These are phyloP conservation scores for Columbina picui DNA, from an alignment of 2,113 vertebrate genomes.

Conservation along the genomic window DNA sequence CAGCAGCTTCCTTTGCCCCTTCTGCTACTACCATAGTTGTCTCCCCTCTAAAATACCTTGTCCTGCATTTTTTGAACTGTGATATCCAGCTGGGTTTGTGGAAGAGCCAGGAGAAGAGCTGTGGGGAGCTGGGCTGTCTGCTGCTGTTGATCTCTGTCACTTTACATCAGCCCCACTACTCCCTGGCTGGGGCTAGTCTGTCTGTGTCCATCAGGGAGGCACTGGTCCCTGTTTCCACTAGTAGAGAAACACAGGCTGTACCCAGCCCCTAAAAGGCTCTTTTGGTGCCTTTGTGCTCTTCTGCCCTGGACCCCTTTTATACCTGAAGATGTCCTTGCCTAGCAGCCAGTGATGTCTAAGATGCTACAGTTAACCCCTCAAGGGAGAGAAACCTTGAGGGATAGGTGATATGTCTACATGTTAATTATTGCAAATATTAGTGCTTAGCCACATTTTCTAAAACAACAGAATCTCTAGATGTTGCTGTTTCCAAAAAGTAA, in stretches of 20 bases:
- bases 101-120: background rate
- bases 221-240: background rate
- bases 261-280: background rate
- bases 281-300: background rate
- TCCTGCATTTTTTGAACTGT: background rate
- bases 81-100: background rate
- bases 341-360: background rate
- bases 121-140: background rate
- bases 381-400: background rate
- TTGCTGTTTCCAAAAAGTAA: background rate
- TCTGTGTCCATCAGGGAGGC: background rate
- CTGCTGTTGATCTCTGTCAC: background rate
- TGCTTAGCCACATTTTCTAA: background rate
- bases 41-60: background rate
- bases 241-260: background rate
- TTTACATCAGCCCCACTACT: rapidly evolving
- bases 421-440: background rate
- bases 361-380: background rate
- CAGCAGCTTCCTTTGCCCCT: background rate
- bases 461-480: background rate
- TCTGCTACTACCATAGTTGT: background rate
- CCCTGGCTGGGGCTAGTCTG: background rate
- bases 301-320: background rate
- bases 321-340: background rate
- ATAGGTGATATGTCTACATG: background rate